Evolutionary conservation across 2,113 vertebrate genomes (phyloP), one percentile per base, ranked within the genome.

Genomic region (Mastomys natalensis): DNA sequence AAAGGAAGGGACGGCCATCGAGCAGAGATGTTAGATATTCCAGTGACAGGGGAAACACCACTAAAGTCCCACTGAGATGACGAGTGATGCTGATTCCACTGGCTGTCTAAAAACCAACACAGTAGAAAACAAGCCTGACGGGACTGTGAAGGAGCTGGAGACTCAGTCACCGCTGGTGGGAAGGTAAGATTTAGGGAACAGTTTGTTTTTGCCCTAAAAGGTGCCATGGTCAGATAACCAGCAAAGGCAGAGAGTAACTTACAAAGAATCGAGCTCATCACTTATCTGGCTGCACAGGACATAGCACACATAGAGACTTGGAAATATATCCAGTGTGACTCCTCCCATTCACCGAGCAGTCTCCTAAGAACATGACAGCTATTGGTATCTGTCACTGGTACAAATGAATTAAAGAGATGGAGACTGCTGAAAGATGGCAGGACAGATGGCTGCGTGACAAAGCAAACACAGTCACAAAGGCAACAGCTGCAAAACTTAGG

Each of bases 11-110:
- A 43, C 4, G 7, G 48, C 16, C 48, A 68, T 26, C 17, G 34
- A 77, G 45, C 19, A n/a, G 48, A 51, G 55, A 53, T 6, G 22
- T 22, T 43, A 72, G 7, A 17, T 0, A 72, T 58, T 1, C 78
- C 26, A 24, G n/a, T 22, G 15, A 70, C 4, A 4, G 34, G 90
- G 66, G 7, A 15, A 37, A 81, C 37, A 62, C 78, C 40, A 73
- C 24, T 31, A 21, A 26, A 48, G 5, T 43, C n/a, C 72, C 66
- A 7, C 3, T 5, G 21, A 1, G 4, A 53, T 17, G 37, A 34
- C 5, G 43, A 10, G 6, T 21, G 3, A 40, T 0, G 5, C n/a
- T 29, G 21, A 4, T n/a, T 6, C 17, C 1, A 34, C 1, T 0
- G 31, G 48, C 37, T 40, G 26, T 53, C n/a, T 43, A 70, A 40